Percentiles rank a stretch among this genome's conserved stretches.
Evolutionary conservation across 2,113 vertebrate genomes (phyloP).

Genomic region (Eptatretus burgeri): DNA sequence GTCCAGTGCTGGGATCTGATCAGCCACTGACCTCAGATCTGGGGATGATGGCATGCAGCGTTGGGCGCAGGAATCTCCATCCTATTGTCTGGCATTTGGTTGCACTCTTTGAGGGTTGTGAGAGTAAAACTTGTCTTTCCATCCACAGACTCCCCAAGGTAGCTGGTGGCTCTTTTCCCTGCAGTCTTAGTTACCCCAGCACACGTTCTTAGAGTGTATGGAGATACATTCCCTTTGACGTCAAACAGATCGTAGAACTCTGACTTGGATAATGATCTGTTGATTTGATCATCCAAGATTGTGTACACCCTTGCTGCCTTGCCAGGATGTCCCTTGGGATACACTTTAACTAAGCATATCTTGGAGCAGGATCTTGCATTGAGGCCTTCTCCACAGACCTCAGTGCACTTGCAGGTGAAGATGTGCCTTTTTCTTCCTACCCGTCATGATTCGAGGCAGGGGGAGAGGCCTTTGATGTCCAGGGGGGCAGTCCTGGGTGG

Average conservation of each 20-base stretch:
- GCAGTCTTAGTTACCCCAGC: not conserved
- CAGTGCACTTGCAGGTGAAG: not conserved
- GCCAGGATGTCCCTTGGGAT: not conserved
- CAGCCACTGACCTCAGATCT: too few relatives aligned
- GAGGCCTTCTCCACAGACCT: not conserved
- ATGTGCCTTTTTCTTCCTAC: not conserved
- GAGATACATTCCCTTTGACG: not conserved
- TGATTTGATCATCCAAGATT: not conserved
- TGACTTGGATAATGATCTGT: not conserved
- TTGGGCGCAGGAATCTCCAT: too few relatives aligned
- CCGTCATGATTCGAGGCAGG: not conserved
- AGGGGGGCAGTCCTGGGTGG: too few relatives aligned
- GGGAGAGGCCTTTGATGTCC: not conserved
- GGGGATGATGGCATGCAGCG: too few relatives aligned
- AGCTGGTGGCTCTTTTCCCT: not conserved
- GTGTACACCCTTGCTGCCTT: not conserved
- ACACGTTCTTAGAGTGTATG: not conserved
- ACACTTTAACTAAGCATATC: not conserved
- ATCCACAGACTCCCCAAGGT: not conserved
- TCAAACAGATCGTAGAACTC: not conserved
- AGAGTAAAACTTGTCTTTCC: not conserved
- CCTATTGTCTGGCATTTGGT: not conserved
- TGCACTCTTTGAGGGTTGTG: not conserved
- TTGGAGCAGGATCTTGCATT: not conserved
- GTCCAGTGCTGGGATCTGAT: not conserved